Conservation (phyloP, 1,140 invertebrate genomes). For the Drosophila arawakana region DNA sequence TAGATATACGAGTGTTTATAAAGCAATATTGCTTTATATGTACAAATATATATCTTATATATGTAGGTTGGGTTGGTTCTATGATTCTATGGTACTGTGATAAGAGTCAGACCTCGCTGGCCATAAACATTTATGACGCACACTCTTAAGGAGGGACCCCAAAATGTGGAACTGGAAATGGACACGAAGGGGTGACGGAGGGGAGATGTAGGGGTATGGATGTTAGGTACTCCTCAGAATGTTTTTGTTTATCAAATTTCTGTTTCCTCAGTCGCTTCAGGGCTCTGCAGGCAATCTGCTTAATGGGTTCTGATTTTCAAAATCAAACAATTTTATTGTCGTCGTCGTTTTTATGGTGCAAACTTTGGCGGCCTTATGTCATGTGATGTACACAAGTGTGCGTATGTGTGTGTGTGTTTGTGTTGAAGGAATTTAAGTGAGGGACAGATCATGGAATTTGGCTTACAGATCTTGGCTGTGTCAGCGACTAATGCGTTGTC, state of each 20-base stretch:
- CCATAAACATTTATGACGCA: conserved; percentile 46
- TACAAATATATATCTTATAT: conserved; percentile 11
- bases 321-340: conserved; percentile 79
- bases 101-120: conserved; percentile 31
- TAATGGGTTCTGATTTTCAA: conserved; percentile 75
- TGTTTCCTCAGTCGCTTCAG: background rate
- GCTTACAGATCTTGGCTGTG: conserved; percentile 14
- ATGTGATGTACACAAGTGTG: conserved; percentile 28
- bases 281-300: conserved; percentile 42
- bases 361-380: conserved; percentile 59
- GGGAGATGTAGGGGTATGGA: too few species aligned
- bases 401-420: background rate
- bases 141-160: background rate
- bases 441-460: background rate
- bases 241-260: conserved; percentile 27
- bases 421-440: background rate
- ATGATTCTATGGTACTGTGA: conserved; percentile 8
- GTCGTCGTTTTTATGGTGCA: conserved; percentile 57
- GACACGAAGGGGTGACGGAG: background rate
- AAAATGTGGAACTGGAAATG: background rate
- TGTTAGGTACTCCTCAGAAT: background rate
- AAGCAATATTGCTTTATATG: conserved; percentile 17
- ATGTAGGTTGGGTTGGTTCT: conserved; percentile 23
- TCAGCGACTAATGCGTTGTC: conserved; percentile 49
- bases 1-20: conserved; percentile 9